A percentile compares a stretch with the other conserved stretches of the same genome.
These are phyloP conservation scores for Drosophila mimica DNA, from an alignment of 2,888 invertebrate genomes.

Conservation along the genomic window DNA sequence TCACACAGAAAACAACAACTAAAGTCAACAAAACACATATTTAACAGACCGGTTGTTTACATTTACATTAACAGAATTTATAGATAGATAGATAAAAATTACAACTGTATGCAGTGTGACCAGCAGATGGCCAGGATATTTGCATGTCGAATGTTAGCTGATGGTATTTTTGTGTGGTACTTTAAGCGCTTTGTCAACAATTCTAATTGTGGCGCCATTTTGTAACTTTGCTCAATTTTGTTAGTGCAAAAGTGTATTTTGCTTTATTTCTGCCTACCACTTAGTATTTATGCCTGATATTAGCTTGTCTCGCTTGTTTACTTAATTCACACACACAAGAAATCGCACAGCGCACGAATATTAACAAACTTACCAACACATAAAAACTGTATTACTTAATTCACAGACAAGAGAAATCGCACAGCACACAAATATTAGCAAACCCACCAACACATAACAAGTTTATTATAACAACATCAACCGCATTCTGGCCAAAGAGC, in stretches of 20 bases:
- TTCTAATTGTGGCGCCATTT: conserved; percentile 44
- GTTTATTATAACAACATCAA: conserved; percentile 54
- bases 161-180: conserved; percentile 26
- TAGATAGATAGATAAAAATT: background rate
- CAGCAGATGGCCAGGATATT: conserved; percentile 36
- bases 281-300: conserved; percentile 51
- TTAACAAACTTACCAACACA: conserved; percentile 26
- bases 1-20: conserved; percentile 10
- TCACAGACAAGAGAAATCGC: conserved; percentile 1
- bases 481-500: conserved; percentile 58
- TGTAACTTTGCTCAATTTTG: conserved; percentile 14
- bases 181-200: conserved; percentile 25
- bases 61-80: conserved; percentile 7
- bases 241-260: conserved; percentile 2
- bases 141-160: too few relatives aligned
- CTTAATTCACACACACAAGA: conserved; percentile 49
- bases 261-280: conserved; percentile 31
- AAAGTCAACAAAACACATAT: conserved; percentile 11
- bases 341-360: conserved; percentile 30
- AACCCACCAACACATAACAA: conserved; percentile 46
- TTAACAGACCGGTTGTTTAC: conserved; percentile 10
- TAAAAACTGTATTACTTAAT: conserved; percentile 60
- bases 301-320: conserved; percentile 66
- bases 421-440: conserved; percentile 33
- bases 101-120: conserved; percentile 20